Percentiles rank a stretch among this genome's conserved stretches.
phyloP scores from a whole-genome alignment of 2,888 invertebrate genomes.

The Eupithecia abbreviata region DNA sequence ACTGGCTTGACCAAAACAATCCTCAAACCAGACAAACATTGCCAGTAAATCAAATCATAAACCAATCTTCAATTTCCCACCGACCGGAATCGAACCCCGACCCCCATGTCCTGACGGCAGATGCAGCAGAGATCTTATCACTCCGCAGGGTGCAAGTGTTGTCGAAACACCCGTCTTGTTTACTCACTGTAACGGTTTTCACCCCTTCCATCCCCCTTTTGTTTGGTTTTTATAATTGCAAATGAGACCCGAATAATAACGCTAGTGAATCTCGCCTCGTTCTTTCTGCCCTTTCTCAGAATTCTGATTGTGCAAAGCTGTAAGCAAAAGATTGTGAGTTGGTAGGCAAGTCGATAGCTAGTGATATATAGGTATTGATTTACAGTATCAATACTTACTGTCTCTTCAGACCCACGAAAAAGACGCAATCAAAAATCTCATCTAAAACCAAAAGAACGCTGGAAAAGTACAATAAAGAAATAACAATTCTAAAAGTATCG shows the following conservation, averaged over 20 bases:
- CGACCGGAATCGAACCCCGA: slow-evolving; percentile 75
- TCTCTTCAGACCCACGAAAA: not conserved
- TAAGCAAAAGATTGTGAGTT: too few relatives aligned
- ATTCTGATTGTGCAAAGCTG: not conserved
- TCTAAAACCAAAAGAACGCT: not conserved
- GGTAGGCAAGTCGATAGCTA: too few relatives aligned
- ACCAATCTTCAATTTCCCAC: slow-evolving; percentile 77
- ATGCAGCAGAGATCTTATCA: slow-evolving; percentile 80
- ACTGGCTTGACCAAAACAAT: slow-evolving; percentile 33
- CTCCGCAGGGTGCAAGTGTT: slow-evolving; percentile 75
- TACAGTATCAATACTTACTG: not conserved
- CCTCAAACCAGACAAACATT: slow-evolving; percentile 42
- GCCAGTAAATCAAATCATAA: slow-evolving; percentile 70
- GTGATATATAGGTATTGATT: not conserved
- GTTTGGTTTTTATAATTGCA: slow-evolving; percentile 41
- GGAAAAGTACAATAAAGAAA: slow-evolving; percentile 13
- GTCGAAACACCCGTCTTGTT: slow-evolving; percentile 70
- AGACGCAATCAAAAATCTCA: not conserved
- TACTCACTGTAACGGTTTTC: slow-evolving; percentile 76
- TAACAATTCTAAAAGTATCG: slow-evolving; percentile 28
- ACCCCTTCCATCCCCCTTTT: slow-evolving; percentile 60
- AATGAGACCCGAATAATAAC: slow-evolving; percentile 20
- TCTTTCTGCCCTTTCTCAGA: not conserved
- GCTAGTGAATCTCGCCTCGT: not conserved
- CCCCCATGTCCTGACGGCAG: slow-evolving; percentile 68